phyloP scores from a whole-genome alignment of 1,140 invertebrate genomes.

The Steinernema feltiae region DNA sequence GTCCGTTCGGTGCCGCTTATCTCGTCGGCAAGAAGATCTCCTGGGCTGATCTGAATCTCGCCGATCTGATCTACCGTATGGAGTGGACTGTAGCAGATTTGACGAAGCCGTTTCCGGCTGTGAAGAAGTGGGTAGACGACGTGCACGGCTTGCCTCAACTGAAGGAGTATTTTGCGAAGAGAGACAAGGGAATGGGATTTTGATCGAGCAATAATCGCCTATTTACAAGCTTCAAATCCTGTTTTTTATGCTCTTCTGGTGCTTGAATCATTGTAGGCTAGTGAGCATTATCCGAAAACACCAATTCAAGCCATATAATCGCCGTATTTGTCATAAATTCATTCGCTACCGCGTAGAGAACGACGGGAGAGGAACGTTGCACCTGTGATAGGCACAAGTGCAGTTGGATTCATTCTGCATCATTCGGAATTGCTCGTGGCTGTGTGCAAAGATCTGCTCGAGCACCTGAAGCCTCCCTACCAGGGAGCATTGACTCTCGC shows the following conservation, averaged over 20 bases:
- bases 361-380: conserved; percentile 41
- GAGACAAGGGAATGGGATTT: too few species aligned
- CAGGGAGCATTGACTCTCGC: conserved; percentile 32
- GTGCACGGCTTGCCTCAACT: neutral
- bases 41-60: neutral
- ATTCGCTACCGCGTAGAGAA: neutral
- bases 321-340: neutral
- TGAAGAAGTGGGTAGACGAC: neutral
- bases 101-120: neutral
- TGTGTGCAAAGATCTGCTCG: conserved; percentile 38
- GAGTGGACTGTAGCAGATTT: neutral
- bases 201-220: too few species aligned
- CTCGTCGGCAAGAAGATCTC: neutral
- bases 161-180: neutral
- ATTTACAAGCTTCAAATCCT: too few species aligned
- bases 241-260: too few species aligned
- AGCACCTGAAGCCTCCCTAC: conserved; percentile 31
- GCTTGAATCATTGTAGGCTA: too few species aligned
- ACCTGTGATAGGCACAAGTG: conserved; percentile 48
- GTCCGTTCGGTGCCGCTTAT: neutral
- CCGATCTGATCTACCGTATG: neutral
- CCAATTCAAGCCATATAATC: neutral
- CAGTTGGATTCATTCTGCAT: conserved; percentile 48
- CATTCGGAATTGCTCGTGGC: conserved; percentile 35
- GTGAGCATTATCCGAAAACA: neutral